These are phyloP conservation scores for Eumacrocentrus americanus DNA, from an alignment of 2,888 invertebrate genomes.

Conservation along the genomic window DNA sequence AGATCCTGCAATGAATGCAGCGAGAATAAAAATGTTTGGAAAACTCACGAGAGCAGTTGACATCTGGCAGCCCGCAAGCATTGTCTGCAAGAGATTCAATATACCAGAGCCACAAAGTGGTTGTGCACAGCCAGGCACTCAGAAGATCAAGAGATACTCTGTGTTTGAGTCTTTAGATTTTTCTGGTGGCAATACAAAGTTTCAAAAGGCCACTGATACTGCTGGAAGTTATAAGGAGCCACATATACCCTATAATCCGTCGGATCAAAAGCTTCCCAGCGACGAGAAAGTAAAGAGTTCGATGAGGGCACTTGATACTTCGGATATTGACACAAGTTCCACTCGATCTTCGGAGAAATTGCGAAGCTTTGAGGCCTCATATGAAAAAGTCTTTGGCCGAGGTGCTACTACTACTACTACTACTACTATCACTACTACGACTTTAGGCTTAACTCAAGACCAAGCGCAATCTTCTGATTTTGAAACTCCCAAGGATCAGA, in stretches of 20 bases:
- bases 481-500: constrained; percentile 1
- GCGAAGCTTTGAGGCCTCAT: constrained; percentile 46
- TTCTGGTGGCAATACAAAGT: constrained; percentile 39
- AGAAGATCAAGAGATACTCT: constrained; percentile 72
- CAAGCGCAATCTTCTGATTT: too few species aligned
- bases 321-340: constrained; percentile 24
- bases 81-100: constrained; percentile 92
- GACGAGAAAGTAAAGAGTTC: neutral
- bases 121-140: constrained; percentile 58
- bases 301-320: constrained; percentile 20
- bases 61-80: constrained; percentile 82
- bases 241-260: constrained; percentile 8
- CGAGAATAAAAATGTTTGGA: constrained; percentile 78
- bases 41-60: constrained; percentile 71
- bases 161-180: constrained; percentile 79
- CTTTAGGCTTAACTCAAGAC: too few species aligned
- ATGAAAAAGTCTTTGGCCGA: constrained; percentile 50
- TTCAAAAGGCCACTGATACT: constrained; percentile 42
- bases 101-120: constrained; percentile 83
- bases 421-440: neutral
- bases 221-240: constrained; percentile 25
- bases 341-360: constrained; percentile 40
- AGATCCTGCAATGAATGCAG: constrained; percentile 72
- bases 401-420: constrained; percentile 18
- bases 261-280: neutral